Percentiles rank a stretch among this genome's conserved stretches.
Evolutionary conservation across 2,113 vertebrate species (phyloP).

Genomic region (Antigone vipio): DNA sequence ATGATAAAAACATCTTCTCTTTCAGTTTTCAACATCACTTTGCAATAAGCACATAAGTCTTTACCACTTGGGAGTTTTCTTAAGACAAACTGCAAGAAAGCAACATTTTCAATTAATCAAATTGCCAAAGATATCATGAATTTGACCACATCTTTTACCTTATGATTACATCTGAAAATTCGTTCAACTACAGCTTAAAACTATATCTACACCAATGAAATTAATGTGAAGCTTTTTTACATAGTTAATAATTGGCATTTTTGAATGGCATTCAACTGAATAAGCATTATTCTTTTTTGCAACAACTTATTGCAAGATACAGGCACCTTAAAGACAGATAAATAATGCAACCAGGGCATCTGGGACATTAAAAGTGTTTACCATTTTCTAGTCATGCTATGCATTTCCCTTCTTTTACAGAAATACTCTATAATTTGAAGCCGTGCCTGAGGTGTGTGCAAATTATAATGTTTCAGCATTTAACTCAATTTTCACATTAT

Average conservation of each 20-base stretch:
- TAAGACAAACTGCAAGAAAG: constrained; percentile 43
- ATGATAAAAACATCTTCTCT: background rate
- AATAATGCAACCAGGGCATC: constrained; percentile 15
- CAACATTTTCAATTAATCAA: constrained; percentile 6
- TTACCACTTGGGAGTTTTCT: no score
- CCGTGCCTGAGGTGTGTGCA: constrained; percentile 4
- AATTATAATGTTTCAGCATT: constrained; percentile 31
- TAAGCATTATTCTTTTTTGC: constrained; percentile 30
- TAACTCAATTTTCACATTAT: constrained; percentile 9
- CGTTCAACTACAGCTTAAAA: background rate
- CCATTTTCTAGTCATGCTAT: constrained; percentile 15
- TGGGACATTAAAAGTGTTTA: background rate
- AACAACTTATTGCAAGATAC: constrained; percentile 37
- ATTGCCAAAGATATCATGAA: background rate
- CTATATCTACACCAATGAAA: background rate
- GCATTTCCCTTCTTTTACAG: constrained; percentile 36
- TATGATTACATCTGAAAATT: constrained; percentile 26
- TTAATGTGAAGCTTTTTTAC: background rate
- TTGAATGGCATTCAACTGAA: constrained; percentile 25
- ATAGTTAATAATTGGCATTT: constrained; percentile 26
- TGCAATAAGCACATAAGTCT: background rate
- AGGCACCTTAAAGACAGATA: constrained; percentile 54
- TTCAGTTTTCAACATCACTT: background rate
- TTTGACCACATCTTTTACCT: constrained; percentile 5
- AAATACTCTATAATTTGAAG: constrained; percentile 27